Base-by-base conservation (phyloP, 2,888 invertebrate species). In the Dynastes maya region DNA sequence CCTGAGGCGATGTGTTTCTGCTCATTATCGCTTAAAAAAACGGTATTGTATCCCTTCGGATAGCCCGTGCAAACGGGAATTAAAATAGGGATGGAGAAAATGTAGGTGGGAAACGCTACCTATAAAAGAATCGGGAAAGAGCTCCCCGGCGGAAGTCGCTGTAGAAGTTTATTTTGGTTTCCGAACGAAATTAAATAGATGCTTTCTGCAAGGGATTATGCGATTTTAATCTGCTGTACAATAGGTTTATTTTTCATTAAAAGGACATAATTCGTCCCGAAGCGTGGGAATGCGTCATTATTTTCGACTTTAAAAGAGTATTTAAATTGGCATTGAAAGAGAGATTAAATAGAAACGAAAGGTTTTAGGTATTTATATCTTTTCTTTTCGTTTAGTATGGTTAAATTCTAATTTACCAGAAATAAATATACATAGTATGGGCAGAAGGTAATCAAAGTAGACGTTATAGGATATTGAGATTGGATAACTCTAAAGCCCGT, bases 221-320 rank as follows among this genome's bases (percentile, higher is more conserved):
- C 55, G 55, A 58, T 58, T 58, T 58, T 58, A 58, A 58, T 58
- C n/a, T 27, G 22, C 22, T 22, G 22, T 9, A 58, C 55, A 58
- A 58, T 58, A 58, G 22, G 55, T 58, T 58, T 58, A 58, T 58
- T 58, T 58, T 58, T 58, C 55, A 58, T 58, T 58, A 58, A 58
- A 58, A 22, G 22, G 22, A 58, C 22, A 5, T 58, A 58, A 27
- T 58, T 58, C 55, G 22, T 58, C 22, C 55, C 0, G 55, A n/a
- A 58, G 22, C 55, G 55, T 22, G 22, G 55, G 8, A 9, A 9
- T 6, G 55, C 22, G 55, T 6, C 22, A 58, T 58, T 58, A 58
- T 58, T 58, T 58, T 13, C 1, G 22, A 9, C 9, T 58, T 8
- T 22, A 27, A n/a, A 22, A 58, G 55, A 22, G 9, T 6, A 16